A percentile compares a stretch with the other conserved stretches of the same genome.
Conservation (phyloP, 2,888 invertebrate genomes). For the Drosophila affinis region DNA sequence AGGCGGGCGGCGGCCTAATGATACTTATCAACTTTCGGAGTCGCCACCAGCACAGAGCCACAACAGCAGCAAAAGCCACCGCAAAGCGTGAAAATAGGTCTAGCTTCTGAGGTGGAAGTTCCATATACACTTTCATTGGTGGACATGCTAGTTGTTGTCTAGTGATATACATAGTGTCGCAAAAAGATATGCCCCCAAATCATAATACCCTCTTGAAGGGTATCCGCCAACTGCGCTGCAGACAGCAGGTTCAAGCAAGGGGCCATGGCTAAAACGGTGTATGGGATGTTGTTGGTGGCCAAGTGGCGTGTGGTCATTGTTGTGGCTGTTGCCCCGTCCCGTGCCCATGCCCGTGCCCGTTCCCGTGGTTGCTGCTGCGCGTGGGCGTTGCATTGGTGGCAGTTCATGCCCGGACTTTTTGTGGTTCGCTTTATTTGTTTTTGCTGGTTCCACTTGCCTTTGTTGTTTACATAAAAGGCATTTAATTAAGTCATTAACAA, state of each 20-base stretch:
- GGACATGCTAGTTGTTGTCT: too few relatives aligned
- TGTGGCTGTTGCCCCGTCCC: constrained; percentile 10
- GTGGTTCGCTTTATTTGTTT: background rate
- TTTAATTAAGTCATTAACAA: constrained; percentile 74
- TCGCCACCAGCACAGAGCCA: constrained; percentile 31
- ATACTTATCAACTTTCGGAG: constrained; percentile 65
- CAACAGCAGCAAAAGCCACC: background rate
- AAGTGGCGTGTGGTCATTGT: constrained; percentile 64
- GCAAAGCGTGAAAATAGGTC: background rate
- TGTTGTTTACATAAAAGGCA: constrained; percentile 56
- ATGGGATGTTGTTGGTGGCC: constrained; percentile 46
- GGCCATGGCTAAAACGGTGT: constrained; percentile 43
- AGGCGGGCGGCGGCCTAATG: constrained; percentile 46
- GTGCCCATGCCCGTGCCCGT: constrained; percentile 6
- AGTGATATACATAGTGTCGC: too few relatives aligned
- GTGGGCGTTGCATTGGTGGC: constrained; percentile 64
- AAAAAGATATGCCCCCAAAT: too few relatives aligned
- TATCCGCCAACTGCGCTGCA: background rate
- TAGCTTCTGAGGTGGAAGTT: background rate
- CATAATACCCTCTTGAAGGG: background rate
- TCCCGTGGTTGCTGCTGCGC: constrained; percentile 42
- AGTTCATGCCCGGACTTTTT: constrained; percentile 61
- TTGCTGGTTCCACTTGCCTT: constrained; percentile 17
- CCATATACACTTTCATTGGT: background rate
- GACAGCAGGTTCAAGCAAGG: constrained; percentile 61